These are phyloP conservation scores for Drosophila barbarae DNA, from an alignment of 2,888 invertebrate species.

Conservation along the genomic window DNA sequence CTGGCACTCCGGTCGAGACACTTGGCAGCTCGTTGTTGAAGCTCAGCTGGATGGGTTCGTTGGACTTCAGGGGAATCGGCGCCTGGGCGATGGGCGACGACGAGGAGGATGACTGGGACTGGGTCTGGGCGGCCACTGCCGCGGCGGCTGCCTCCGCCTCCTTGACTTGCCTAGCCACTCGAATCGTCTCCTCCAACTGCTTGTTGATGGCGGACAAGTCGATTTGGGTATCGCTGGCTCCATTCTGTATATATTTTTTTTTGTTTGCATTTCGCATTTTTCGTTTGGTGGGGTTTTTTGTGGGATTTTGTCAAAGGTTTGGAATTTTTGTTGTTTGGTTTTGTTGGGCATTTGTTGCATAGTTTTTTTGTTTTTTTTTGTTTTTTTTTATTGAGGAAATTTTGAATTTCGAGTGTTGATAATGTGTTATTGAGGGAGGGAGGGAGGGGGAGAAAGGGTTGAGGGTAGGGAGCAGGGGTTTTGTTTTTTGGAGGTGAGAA, in stretches of 20 bases:
- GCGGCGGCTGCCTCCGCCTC: constrained; percentile 77
- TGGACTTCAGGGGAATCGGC: constrained; percentile 60
- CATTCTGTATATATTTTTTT: constrained; percentile 61
- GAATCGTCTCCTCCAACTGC: constrained; percentile 79
- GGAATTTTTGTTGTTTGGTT: constrained; percentile 17
- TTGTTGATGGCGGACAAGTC: constrained; percentile 79
- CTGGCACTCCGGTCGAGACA: constrained; percentile 51
- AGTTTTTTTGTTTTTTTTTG: constrained; percentile 27
- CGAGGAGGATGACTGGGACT: constrained; percentile 38
- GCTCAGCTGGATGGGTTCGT: constrained; percentile 75
- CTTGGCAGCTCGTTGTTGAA: constrained; percentile 75
- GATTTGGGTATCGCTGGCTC: constrained; percentile 78
- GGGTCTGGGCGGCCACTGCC: constrained; percentile 37
- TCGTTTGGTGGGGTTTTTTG: constrained; percentile 12
- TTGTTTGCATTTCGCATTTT: constrained; percentile 15
- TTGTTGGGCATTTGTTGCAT: constrained; percentile 41
- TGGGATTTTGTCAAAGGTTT: constrained; percentile 27
- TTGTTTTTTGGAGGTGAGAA: background rate
- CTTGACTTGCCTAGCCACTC: constrained; percentile 79
- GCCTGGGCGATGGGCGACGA: constrained; percentile 59
- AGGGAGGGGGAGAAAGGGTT: constrained; percentile 28
- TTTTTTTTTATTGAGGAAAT: constrained; percentile 45
- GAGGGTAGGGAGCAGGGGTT: constrained; percentile 2
- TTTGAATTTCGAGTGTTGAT: constrained; percentile 57
- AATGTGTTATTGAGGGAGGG: constrained; percentile 39